Conservation (phyloP, 1,140 invertebrate genomes). For the Holotrichia oblita region DNA sequence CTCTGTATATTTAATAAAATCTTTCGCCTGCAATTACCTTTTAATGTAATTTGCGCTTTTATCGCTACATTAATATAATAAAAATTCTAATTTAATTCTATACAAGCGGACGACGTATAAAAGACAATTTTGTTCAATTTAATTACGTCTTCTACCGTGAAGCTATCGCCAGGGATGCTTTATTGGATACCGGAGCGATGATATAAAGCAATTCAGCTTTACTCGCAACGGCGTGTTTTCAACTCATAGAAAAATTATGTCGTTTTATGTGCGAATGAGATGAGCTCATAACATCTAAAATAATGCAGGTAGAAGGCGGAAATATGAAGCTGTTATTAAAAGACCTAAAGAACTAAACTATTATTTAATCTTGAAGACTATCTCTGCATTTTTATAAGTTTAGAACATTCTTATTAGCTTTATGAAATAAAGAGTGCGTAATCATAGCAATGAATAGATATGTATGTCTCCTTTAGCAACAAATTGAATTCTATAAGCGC, state of each 20-base stretch:
- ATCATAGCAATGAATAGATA: too few relatives aligned
- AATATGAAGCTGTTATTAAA: not conserved
- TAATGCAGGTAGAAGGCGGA: not conserved
- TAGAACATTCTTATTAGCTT: too few relatives aligned
- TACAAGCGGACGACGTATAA: slow-evolving; percentile 22
- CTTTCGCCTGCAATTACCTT: not conserved
- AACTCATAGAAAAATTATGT: slow-evolving; percentile 34
- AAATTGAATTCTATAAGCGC: too few relatives aligned
- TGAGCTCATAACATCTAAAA: slow-evolving; percentile 8
- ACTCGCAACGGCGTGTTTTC: slow-evolving; percentile 10
- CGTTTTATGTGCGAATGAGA: not conserved
- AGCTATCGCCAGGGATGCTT: slow-evolving; percentile 4
- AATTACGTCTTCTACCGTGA: slow-evolving; percentile 21
- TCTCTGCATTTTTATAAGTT: too few relatives aligned
- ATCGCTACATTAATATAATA: slow-evolving; percentile 15
- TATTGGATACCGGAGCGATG: slow-evolving; percentile 13
- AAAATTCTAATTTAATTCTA: slow-evolving; percentile 33
- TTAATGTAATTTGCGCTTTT: slow-evolving; percentile 8
- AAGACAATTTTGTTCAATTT: slow-evolving; percentile 36
- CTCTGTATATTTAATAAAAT: not conserved
- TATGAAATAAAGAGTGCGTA: too few relatives aligned
- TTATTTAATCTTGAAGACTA: too few relatives aligned
- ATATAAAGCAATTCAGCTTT: slow-evolving; percentile 30
- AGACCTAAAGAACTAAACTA: too few relatives aligned
- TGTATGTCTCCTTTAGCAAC: too few relatives aligned